Base-by-base conservation (phyloP, 2,797 vertebrate species). In the Dermochelys coriacea region DNA sequence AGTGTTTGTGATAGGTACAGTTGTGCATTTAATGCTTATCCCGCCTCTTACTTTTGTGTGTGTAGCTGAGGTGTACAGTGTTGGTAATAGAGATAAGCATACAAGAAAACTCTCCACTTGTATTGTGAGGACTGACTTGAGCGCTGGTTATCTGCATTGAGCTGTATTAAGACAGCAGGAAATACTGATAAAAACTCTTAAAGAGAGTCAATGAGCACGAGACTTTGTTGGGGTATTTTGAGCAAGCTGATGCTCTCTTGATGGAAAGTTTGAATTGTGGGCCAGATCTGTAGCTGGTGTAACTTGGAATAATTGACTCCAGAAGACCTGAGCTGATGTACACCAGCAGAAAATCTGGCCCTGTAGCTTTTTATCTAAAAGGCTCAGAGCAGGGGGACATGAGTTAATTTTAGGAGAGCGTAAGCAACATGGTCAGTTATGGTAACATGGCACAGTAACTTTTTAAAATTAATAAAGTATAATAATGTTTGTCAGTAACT, bases 1-100 rank as follows among this genome's bases (percentile, higher is more conserved):
- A 96, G 94, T 94, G 97, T 77, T 94, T 97, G 96, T 96, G 96
- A 90, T 96, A 79, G 94, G 96, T 97, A 97, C 93, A 97, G 92
- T 94, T 97, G 97, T 95, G 89, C 96, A 96, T 84, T 95, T 95
- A 91, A 89, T 94, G 91, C 92, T 96, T 95, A 77, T 91, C 49
- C 64, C 74, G 82, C 78, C 87, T 91, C 8, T 80, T 80, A 71
- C 75, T 52, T 89, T 94, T 86, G 52, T 45, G 91, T 95, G 96
- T 84, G 80, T 86, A 95, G 93, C 90, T 95, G 91, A 96, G 94
- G 93, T 94, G 84, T 95, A 45, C 89, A 93, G 84, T 84, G 87
- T 87, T 91, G 57, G 94, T 93, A 59, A 78, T 8, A 85, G 87
- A 93, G 86, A 50, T 84, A 74, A 91, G 59, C 83, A 71, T 80